These are phyloP conservation scores for Catocala sponsa DNA, from an alignment of 2,888 invertebrate species.

Conservation along the genomic window DNA sequence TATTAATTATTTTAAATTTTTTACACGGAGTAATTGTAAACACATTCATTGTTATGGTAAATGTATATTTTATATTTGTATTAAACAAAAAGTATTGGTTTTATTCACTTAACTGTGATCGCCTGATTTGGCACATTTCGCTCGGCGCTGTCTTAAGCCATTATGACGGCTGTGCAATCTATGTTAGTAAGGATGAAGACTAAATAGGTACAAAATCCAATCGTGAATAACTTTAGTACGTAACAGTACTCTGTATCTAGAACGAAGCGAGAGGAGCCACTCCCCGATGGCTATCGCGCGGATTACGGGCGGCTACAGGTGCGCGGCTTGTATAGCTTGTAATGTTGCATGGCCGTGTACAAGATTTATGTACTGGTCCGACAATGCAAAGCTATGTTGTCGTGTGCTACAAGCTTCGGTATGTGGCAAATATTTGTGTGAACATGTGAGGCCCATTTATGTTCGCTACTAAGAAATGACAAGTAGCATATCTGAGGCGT, in stretches of 20 bases:
- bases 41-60: too few relatives aligned
- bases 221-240: constrained; percentile 8
- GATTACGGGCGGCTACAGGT: constrained; percentile 52
- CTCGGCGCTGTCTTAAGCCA: too few relatives aligned
- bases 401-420: neutral
- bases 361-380: constrained; percentile 32
- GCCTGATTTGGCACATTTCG: too few relatives aligned
- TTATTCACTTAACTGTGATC: too few relatives aligned
- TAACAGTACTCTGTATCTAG: constrained; percentile 44
- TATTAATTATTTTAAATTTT: too few relatives aligned
- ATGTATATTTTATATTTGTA: too few relatives aligned
- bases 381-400: constrained; percentile 21
- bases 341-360: constrained; percentile 8
- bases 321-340: constrained; percentile 27
- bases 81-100: too few relatives aligned
- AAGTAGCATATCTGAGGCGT: too few relatives aligned
- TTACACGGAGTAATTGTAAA: too few relatives aligned
- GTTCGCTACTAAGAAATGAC: too few relatives aligned
- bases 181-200: too few relatives aligned
- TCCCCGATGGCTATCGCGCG: constrained; percentile 59
- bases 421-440: neutral
- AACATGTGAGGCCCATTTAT: neutral
- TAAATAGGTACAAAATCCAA: neutral
- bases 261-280: constrained; percentile 51
- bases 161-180: too few relatives aligned